These are phyloP conservation scores for Gonioctena quinquepunctata DNA, from an alignment of 1,140 invertebrate species.

Conservation along the genomic window DNA sequence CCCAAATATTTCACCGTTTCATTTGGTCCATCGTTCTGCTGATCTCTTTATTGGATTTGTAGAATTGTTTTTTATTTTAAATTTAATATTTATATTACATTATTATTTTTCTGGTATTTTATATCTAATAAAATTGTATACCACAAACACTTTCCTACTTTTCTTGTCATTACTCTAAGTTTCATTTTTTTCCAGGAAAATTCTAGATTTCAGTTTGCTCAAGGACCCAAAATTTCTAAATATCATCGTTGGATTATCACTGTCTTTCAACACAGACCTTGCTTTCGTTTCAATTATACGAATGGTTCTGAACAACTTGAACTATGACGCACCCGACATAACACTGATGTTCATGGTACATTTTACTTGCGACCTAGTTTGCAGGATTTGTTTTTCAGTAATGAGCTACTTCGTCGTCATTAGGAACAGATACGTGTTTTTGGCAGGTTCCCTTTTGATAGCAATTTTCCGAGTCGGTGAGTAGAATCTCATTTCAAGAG, in stretches of 20 bases:
- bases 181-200: not conserved
- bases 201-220: slow-evolving; percentile 43
- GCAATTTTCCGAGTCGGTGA: slow-evolving; percentile 44
- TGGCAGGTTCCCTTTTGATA: slow-evolving; percentile 37
- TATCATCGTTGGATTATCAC: slow-evolving; percentile 43
- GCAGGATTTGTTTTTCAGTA: slow-evolving; percentile 39
- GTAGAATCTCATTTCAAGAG: too few species aligned
- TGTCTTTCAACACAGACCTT: slow-evolving; percentile 44
- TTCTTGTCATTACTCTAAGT: too few species aligned
- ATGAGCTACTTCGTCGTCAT: slow-evolving; percentile 34
- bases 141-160: too few species aligned
- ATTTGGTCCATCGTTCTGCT: too few species aligned
- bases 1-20: too few species aligned
- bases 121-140: too few species aligned
- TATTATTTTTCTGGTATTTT: too few species aligned
- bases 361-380: slow-evolving; percentile 42
- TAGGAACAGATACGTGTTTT: slow-evolving; percentile 42
- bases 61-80: not conserved
- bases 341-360: slow-evolving; percentile 41
- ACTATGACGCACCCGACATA: slow-evolving; percentile 36
- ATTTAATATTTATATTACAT: not conserved
- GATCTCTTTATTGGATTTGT: too few species aligned
- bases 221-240: slow-evolving; percentile 45
- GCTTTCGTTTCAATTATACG: slow-evolving; percentile 46
- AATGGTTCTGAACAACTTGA: slow-evolving; percentile 39